Percentiles rank a stretch among this genome's conserved stretches.
These are phyloP conservation scores for Pseudonaja textilis DNA, from an alignment of 2,113 vertebrate genomes.

Conservation along the genomic window DNA sequence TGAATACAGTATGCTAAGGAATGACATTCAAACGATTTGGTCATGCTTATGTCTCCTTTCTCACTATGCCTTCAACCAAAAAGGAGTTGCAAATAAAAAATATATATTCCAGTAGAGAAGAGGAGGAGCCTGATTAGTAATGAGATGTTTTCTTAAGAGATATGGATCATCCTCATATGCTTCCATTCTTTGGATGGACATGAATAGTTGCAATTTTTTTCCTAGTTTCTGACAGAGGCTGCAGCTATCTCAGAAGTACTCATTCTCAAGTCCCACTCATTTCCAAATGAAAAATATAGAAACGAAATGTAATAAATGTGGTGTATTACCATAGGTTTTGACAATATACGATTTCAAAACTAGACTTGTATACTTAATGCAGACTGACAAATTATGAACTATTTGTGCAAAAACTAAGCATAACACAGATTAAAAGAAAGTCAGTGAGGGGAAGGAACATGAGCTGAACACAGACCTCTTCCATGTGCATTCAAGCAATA, in stretches of 20 bases:
- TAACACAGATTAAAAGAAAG: neutral
- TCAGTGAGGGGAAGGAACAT: neutral
- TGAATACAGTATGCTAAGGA: neutral
- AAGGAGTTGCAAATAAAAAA: neutral
- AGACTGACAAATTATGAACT: neutral
- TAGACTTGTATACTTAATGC: neutral
- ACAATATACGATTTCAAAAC: neutral
- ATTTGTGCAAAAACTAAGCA: neutral
- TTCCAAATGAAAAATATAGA: neutral
- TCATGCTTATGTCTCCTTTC: neutral
- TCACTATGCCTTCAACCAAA: neutral
- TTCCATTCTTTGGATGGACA: neutral
- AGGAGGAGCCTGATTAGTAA: neutral
- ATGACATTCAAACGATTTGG: neutral
- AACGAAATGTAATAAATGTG: neutral
- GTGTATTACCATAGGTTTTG: neutral
- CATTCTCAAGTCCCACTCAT: neutral
- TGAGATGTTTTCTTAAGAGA: neutral
- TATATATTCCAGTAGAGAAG: neutral
- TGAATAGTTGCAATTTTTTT: neutral
- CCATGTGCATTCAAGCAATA: neutral
- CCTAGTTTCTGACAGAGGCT: neutral
- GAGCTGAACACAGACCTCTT: neutral
- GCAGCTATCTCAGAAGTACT: neutral
- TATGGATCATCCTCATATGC: neutral